phyloP scores from a whole-genome alignment of 2,113 vertebrate genomes.

The Carassius gibelio region DNA sequence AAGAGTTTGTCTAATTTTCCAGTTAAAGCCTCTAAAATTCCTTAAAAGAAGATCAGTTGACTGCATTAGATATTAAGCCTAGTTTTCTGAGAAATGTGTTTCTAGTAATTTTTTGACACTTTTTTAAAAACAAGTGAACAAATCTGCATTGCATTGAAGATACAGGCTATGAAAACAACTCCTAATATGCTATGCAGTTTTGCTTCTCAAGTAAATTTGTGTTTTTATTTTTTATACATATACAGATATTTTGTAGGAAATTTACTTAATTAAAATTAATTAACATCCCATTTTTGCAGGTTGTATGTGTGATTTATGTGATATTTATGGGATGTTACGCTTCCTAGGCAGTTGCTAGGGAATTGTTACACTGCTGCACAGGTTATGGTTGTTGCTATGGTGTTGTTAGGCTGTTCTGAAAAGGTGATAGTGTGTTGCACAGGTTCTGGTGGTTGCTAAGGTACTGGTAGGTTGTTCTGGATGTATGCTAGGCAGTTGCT shows the following conservation, averaged over 20 bases:
- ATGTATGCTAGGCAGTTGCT: too few species aligned
- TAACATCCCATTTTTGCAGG: too few species aligned
- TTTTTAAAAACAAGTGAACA: neutral
- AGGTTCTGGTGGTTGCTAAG: too few species aligned
- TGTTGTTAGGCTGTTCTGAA: too few species aligned
- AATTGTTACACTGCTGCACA: neutral
- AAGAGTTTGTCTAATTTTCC: neutral
- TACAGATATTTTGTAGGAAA: neutral
- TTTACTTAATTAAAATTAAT: too few species aligned
- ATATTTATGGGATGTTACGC: too few species aligned
- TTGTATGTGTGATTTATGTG: too few species aligned
- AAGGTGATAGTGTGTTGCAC: too few species aligned
- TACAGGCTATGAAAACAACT: neutral
- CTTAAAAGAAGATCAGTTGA: neutral
- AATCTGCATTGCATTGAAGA: neutral
- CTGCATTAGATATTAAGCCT: neutral
- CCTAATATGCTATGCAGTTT: neutral
- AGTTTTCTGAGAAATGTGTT: neutral
- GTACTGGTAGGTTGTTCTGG: too few species aligned
- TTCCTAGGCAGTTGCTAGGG: too few species aligned
- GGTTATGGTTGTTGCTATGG: neutral
- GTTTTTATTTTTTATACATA: neutral
- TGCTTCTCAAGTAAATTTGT: neutral
- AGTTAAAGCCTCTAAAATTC: neutral
- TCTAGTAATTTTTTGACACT: neutral